Evolutionary conservation across 2,113 vertebrate species (phyloP).

Genomic region (Rutilus rutilus): DNA sequence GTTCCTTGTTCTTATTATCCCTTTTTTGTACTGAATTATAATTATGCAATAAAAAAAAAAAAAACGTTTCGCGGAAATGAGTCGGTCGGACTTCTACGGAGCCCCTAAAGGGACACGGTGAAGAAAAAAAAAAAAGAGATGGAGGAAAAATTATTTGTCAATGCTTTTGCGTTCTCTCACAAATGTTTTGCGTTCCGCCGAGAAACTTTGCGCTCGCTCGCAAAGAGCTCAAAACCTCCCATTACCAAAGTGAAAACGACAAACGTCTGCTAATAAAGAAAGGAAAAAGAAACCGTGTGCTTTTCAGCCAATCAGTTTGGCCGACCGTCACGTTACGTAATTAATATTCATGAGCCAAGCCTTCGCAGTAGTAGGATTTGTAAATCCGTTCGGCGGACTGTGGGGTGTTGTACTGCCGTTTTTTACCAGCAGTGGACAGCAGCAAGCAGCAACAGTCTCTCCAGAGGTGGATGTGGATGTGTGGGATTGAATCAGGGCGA

Average conservation of each 20-base stretch:
- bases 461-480: constrained; percentile 44
- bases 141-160: no score
- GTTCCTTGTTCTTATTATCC: no score
- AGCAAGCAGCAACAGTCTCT: constrained; percentile 44
- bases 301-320: not conserved
- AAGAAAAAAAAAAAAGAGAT: no score
- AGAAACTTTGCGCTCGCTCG: no score
- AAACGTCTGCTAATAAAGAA: no score
- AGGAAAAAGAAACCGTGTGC: not conserved
- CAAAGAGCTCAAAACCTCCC: not conserved
- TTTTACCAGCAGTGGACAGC: constrained; percentile 46
- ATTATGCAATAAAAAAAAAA: no score
- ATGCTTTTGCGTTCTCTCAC: no score
- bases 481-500: constrained; percentile 41
- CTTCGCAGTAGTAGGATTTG: constrained; percentile 21
- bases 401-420: constrained; percentile 48
- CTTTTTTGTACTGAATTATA: no score
- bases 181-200: no score
- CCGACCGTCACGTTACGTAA: not conserved
- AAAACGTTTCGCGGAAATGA: no score
- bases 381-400: not conserved
- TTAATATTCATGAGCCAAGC: constrained; percentile 30
- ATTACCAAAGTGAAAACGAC: not conserved
- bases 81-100: no score
- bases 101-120: no score